A percentile compares a stretch with the other conserved stretches of the same genome.
Evolutionary conservation across 2,888 invertebrate species (phyloP).

Genomic region (Epistrophella euchroma): DNA sequence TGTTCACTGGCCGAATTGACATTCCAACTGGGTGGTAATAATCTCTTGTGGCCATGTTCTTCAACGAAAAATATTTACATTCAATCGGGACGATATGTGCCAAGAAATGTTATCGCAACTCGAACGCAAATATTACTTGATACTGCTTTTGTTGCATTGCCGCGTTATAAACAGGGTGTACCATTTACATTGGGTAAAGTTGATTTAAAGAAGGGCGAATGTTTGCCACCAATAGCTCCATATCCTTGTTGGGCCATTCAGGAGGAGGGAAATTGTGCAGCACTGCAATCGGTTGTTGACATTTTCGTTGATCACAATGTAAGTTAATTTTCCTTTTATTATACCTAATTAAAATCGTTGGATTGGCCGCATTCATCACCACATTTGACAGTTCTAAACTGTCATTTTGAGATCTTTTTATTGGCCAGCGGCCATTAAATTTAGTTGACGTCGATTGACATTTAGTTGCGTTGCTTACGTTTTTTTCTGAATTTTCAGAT

Average conservation of each 20-base stretch:
- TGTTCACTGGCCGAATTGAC: slow-evolving; percentile 79
- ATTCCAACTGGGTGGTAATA: slow-evolving; percentile 82
- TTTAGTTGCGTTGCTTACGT: too few species aligned
- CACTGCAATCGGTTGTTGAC: slow-evolving; percentile 89
- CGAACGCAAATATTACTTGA: slow-evolving; percentile 86
- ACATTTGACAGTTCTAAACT: too few species aligned
- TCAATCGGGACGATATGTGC: slow-evolving; percentile 85
- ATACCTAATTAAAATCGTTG: slow-evolving; percentile 16
- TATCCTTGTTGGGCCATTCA: slow-evolving; percentile 88
- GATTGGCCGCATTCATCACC: too few species aligned
- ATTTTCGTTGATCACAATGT: slow-evolving; percentile 86
- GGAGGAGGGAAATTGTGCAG: slow-evolving; percentile 87
- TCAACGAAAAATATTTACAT: slow-evolving; percentile 86
- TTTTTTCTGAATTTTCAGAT: too few species aligned
- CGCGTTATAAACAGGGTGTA: slow-evolving; percentile 86
- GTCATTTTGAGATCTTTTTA: too few species aligned
- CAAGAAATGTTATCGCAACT: slow-evolving; percentile 87
- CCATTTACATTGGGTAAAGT: slow-evolving; percentile 86
- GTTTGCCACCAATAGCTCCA: slow-evolving; percentile 85
- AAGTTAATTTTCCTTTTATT: slow-evolving; percentile 76
- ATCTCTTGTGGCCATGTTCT: slow-evolving; percentile 86
- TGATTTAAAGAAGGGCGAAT: slow-evolving; percentile 84
- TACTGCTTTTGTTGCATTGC: slow-evolving; percentile 86
- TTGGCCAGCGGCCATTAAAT: too few species aligned
- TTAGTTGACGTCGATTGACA: too few species aligned